Conservation (phyloP, 1,140 invertebrate genomes). For the Paralvinella palmiformis region DNA sequence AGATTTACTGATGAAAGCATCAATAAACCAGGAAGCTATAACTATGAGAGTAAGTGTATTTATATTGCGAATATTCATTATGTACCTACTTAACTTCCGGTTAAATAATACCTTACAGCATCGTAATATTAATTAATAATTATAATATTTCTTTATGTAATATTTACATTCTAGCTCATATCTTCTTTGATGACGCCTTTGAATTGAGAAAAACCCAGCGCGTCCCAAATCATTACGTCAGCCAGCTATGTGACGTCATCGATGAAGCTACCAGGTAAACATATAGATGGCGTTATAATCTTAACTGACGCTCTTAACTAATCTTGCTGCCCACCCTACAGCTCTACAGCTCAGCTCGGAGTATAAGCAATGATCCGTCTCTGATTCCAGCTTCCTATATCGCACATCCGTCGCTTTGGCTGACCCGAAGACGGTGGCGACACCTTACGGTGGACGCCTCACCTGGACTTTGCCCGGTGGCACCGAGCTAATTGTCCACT, state of each 20-base stretch:
- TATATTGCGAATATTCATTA: neutral
- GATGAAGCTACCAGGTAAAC: conserved; percentile 85
- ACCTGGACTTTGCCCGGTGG: conserved; percentile 47
- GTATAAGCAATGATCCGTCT: neutral
- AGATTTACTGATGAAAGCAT: neutral
- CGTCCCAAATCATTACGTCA: conserved; percentile 93
- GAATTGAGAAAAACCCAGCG: conserved; percentile 89
- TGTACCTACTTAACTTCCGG: neutral
- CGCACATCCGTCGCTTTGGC: conserved; percentile 25
- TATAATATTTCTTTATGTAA: neutral
- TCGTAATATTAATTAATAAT: neutral
- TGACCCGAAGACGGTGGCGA: conserved; percentile 31
- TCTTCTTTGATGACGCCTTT: conserved; percentile 98
- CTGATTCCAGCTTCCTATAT: conserved; percentile 25
- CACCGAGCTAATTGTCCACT: conserved; percentile 42
- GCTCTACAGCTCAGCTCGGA: neutral
- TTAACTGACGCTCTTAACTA: conserved; percentile 5
- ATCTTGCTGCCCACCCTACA: no score
- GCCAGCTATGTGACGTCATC: conserved; percentile 80
- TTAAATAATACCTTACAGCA: neutral
- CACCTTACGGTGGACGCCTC: conserved; percentile 47
- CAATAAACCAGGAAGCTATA: neutral
- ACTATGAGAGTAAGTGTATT: neutral
- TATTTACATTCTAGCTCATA: conserved; percentile 76
- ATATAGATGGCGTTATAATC: conserved; percentile 1